Evolutionary conservation across 2,888 invertebrate species (phyloP).

Genomic region (Eupithecia dodoneata): DNA sequence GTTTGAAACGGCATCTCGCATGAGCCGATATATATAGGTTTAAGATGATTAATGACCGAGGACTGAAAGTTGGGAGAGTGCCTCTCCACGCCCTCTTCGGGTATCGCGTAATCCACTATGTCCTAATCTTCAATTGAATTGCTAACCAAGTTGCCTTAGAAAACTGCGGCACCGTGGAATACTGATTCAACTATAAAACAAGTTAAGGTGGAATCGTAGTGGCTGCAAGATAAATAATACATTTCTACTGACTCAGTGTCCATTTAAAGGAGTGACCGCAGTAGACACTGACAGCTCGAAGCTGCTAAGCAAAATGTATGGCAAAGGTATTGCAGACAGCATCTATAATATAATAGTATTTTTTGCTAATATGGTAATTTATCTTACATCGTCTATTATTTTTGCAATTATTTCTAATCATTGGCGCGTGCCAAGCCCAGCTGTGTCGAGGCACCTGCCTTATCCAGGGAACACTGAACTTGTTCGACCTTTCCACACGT

Average conservation of each 20-base stretch:
- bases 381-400: conserved; percentile 34
- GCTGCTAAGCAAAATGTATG: conserved; percentile 4
- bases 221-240: conserved; percentile 12
- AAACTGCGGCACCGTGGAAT: conserved; percentile 21
- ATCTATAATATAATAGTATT: background rate
- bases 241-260: conserved; percentile 10
- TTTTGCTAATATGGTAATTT: conserved; percentile 10
- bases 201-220: conserved; percentile 10
- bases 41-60: conserved; percentile 55
- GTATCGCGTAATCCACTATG: conserved; percentile 31
- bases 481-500: conserved; percentile 58
- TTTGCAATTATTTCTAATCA: conserved; percentile 39
- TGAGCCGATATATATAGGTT: conserved; percentile 46
- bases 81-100: conserved; percentile 26
- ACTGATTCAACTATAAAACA: conserved; percentile 21
- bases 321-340: background rate
- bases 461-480: conserved; percentile 63
- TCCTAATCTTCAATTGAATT: conserved; percentile 41
- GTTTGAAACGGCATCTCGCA: conserved; percentile 44
- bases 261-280: conserved; percentile 2
- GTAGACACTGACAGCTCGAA: conserved; percentile 2
- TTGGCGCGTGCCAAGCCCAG: conserved; percentile 52
- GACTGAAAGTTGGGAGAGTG: conserved; percentile 42
- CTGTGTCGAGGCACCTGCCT: conserved; percentile 60
- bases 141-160: conserved; percentile 30